Evolutionary conservation across 2,113 vertebrate species (phyloP).

Genomic region (Catharus fuscescens): DNA sequence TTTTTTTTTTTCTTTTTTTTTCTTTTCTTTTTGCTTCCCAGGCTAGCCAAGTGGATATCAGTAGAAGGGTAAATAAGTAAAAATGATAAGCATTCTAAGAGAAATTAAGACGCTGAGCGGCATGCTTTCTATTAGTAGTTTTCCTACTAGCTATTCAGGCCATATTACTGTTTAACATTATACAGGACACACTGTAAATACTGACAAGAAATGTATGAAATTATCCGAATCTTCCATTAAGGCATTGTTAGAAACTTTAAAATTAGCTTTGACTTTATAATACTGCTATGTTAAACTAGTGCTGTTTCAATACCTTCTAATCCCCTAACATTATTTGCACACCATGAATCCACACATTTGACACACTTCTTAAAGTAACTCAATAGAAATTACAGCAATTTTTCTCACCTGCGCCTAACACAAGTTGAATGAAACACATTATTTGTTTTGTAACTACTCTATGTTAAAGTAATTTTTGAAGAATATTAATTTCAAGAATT

Average conservation of each 20-base stretch:
- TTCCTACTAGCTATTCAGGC: neutral
- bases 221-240: neutral
- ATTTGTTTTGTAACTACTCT: neutral
- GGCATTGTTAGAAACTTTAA: neutral
- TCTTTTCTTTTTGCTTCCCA: conserved; percentile 52
- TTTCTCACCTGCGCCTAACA: neutral
- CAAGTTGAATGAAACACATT: neutral
- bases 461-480: neutral
- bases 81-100: conserved; percentile 68
- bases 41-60: conserved; percentile 76
- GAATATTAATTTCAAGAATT: neutral
- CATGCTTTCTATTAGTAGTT: neutral
- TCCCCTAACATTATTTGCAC: neutral
- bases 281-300: neutral
- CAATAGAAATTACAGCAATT: neutral
- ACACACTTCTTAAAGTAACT: neutral
- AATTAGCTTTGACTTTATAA: neutral
- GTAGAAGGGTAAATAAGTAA: conserved; percentile 69
- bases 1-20: conserved; percentile 3
- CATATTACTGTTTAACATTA: neutral
- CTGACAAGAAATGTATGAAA: neutral
- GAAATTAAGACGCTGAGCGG: conserved; percentile 24
- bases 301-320: neutral
- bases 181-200: neutral
- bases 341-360: neutral